These are phyloP conservation scores for Leucoraja ocellata DNA, from an alignment of 2,797 vertebrate species.

Conservation along the genomic window DNA sequence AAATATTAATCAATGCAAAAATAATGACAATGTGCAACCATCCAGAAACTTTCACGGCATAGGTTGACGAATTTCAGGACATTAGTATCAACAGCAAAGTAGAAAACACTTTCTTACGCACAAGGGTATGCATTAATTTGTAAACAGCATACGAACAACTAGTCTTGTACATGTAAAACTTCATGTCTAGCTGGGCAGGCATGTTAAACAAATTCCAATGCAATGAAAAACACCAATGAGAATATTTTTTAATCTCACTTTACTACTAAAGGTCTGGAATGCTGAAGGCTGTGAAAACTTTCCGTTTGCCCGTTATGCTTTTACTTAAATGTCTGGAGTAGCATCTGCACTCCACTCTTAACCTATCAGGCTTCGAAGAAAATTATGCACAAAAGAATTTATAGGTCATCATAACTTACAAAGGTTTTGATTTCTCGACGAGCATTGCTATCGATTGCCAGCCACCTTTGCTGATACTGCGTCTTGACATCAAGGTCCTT, in stretches of 20 bases:
- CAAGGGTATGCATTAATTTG: not conserved
- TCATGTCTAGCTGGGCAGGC: no score
- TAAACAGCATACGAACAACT: not conserved
- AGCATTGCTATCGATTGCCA: slow-evolving; percentile 84
- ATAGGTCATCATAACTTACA: slow-evolving; percentile 60
- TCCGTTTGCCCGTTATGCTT: not conserved
- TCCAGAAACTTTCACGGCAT: not conserved
- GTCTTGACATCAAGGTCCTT: slow-evolving; percentile 93
- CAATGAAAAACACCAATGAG: no score
- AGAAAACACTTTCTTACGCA: not conserved
- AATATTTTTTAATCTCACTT: no score
- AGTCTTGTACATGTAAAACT: not conserved
- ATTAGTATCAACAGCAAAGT: no score
- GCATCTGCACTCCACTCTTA: not conserved
- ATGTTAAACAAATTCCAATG: no score
- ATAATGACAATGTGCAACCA: not conserved
- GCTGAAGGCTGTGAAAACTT: no score
- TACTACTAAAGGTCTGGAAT: no score
- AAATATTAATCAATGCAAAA: not conserved
- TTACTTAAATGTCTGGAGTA: not conserved
- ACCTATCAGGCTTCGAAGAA: no score
- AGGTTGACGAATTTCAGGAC: no score
- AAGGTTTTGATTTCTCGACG: slow-evolving; percentile 92
- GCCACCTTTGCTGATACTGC: slow-evolving; percentile 90
- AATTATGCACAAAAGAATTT: not conserved